Evolutionary conservation across 2,113 vertebrate genomes (phyloP).

Genomic region (Bungarus multicinctus): DNA sequence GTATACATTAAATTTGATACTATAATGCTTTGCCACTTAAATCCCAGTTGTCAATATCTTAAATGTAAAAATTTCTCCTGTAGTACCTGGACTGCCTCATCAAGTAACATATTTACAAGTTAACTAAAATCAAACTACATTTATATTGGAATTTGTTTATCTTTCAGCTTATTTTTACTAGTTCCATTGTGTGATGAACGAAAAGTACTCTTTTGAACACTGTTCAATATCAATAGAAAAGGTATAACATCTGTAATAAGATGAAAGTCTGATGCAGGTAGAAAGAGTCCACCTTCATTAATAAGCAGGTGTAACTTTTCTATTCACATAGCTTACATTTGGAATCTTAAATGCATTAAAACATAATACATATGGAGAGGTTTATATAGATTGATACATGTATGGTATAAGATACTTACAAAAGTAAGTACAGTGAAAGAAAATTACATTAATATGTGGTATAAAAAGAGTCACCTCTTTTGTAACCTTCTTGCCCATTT

Average conservation of each 20-base stretch:
- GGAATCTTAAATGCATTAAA: slow-evolving; percentile 33
- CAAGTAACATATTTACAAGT: slow-evolving; percentile 17
- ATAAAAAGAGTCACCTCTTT: not conserved
- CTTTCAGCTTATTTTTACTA: not conserved
- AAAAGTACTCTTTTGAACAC: not conserved
- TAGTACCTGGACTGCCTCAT: not conserved
- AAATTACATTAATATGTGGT: slow-evolving; percentile 21
- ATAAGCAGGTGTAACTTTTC: slow-evolving; percentile 20
- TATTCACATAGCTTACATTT: slow-evolving; percentile 39
- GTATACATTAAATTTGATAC: not conserved
- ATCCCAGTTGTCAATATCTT: not conserved
- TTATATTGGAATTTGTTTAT: not conserved
- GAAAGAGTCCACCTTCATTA: slow-evolving; percentile 19
- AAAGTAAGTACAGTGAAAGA: not conserved
- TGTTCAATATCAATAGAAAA: not conserved
- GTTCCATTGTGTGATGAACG: not conserved
- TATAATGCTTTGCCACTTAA: not conserved
- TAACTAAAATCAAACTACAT: not conserved
- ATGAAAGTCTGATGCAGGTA: slow-evolving; percentile 34
- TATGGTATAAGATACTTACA: not conserved
- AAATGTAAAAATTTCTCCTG: not conserved
- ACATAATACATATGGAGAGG: not conserved
- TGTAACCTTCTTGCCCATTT: not conserved
- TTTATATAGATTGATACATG: not conserved
- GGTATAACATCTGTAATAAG: slow-evolving; percentile 25